These are phyloP conservation scores for Natator depressus DNA, from an alignment of 2,113 vertebrate species.

Conservation along the genomic window DNA sequence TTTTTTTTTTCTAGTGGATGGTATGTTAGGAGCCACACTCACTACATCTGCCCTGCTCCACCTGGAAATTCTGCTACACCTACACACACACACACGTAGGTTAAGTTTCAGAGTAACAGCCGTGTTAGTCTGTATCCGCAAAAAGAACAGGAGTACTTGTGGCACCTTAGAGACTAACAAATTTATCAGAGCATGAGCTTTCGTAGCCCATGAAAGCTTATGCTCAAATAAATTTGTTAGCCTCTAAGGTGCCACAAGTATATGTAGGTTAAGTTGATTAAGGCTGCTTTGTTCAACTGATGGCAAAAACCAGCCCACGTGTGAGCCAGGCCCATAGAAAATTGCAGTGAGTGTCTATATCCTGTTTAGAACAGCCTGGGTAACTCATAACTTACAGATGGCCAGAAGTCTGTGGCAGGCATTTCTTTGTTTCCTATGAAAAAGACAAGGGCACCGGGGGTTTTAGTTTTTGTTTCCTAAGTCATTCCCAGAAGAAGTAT, in stretches of 20 bases:
- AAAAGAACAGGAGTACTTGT: too few relatives aligned
- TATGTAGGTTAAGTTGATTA: not conserved
- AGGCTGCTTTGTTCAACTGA: not conserved
- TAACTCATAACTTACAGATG: not conserved
- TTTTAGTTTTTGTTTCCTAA: not conserved
- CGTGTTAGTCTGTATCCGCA: too few relatives aligned
- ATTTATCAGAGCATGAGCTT: too few relatives aligned
- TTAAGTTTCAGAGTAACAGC: too few relatives aligned
- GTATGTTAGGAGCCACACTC: not conserved
- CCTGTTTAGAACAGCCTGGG: not conserved
- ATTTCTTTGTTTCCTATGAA: not conserved
- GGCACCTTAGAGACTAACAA: too few relatives aligned
- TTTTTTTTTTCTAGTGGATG: not conserved
- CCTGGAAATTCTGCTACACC: not conserved
- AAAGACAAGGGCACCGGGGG: not conserved
- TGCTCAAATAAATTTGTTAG: too few relatives aligned
- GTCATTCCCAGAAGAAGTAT: not conserved
- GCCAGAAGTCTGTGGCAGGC: not conserved
- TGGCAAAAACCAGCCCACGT: not conserved
- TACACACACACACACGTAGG: not conserved
- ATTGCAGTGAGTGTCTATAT: not conserved
- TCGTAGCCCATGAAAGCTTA: too few relatives aligned
- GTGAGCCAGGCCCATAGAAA: not conserved
- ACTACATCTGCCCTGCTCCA: not conserved
- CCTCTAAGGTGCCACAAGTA: too few relatives aligned